Evolutionary conservation across 1,140 invertebrate species (phyloP).

Genomic region (Tachypleus tridentatus): DNA sequence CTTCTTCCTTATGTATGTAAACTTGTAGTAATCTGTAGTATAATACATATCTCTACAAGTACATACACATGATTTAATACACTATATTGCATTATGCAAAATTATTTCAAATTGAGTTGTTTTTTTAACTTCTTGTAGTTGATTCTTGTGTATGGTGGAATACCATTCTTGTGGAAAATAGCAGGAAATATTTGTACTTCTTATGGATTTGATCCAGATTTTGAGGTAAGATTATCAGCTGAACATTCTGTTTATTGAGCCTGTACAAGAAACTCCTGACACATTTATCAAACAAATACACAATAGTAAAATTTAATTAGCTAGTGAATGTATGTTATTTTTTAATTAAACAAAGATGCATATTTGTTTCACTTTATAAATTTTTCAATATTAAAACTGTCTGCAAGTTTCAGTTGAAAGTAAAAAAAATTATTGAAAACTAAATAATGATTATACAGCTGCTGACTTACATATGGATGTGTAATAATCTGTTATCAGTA

Average conservation of each 20-base stretch:
- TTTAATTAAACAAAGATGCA: background rate
- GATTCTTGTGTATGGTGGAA: conserved; percentile 30
- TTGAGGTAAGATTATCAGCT: conserved; percentile 29
- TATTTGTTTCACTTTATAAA: conserved; percentile 2
- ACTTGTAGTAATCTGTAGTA: too few relatives aligned
- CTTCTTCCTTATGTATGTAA: too few relatives aligned
- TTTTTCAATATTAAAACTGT: background rate
- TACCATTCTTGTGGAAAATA: conserved; percentile 31
- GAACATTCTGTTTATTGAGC: background rate
- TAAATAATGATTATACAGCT: too few relatives aligned
- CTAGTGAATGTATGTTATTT: conserved; percentile 1
- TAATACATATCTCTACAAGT: too few relatives aligned
- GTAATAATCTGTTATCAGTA: too few relatives aligned
- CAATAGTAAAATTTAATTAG: too few relatives aligned
- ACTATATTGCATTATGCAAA: too few relatives aligned
- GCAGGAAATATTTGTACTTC: conserved; percentile 25
- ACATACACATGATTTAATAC: too few relatives aligned
- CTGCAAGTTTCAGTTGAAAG: too few relatives aligned
- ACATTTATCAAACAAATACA: too few relatives aligned
- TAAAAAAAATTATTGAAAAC: too few relatives aligned
- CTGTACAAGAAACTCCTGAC: background rate
- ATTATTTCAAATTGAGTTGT: background rate
- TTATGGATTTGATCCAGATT: conserved; percentile 30
- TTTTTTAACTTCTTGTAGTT: conserved; percentile 26
- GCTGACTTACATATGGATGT: too few relatives aligned